Base-by-base conservation (phyloP, 2,888 invertebrate species). In the Apamea anceps region DNA sequence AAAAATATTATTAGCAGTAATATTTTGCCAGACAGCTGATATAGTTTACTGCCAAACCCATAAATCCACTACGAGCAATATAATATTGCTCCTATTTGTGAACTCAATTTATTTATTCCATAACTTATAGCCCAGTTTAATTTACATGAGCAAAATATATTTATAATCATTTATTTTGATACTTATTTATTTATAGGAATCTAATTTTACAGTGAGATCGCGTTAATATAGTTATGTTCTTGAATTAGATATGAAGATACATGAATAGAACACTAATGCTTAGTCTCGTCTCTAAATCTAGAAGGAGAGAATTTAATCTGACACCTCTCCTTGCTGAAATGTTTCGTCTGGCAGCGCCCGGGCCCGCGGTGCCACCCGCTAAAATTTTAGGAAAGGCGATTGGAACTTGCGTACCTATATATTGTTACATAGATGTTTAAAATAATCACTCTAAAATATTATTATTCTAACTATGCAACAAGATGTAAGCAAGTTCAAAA, bases 31-130 rank as follows among this genome's bases (percentile, higher is more conserved):
- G 63, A 77, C 81, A 82, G 48, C 76, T 76, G 71, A 82, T 74
- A 82, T 67, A 51, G 81, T 86, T 82, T 74, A 65, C 74, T 74
- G 66, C 57, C 86, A 68, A 72, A 54, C 77, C 28, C 63, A 77
- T 84, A 86, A 76, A 82, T 82, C 75, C 42, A 28, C 62, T 8
- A 71, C 70, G 51, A 76, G 81, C 72, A 75, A 75, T 73, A 84
- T 84, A 75, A 84, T 74, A 74, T 82, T 77, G 48, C 73, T 73
- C 65, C 70, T 81, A 77, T 77, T 77, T 82, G 66, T 63, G 68
- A 76, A 81, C 77, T 66, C 65, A 71, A 77, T 85, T 81, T 85
- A 84, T 85, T 73, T 73, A 82, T 72, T 37, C 63, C 57, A 86
- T 86, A 86, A 82, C 78, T 82, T 84, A 86, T 78, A 70, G 54